Evolutionary conservation across 2,888 invertebrate genomes (phyloP), one percentile per base, ranked within the genome.

Genomic region (Drosophila monieri): DNA sequence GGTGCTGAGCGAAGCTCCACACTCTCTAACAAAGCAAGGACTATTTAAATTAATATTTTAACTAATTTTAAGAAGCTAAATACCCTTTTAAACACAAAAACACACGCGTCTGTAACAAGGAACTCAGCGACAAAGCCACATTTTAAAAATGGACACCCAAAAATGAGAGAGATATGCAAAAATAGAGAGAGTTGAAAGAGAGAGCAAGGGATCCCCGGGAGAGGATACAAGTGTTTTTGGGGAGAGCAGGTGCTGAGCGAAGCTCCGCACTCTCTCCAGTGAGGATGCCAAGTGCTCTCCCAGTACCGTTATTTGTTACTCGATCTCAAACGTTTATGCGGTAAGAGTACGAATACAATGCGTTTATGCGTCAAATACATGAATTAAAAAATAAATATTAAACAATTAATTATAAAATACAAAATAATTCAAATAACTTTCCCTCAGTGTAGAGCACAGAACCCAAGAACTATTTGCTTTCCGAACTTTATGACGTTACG

Each of bases 401-500:
- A 39, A 12, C 1, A 39, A 39, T 5, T 37, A 30, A 12, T 12
- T 37, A 8, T 4, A 37, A 39, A 15, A 18, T 41, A n/a, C 1
- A 1, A n/a, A 35, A 35, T n/a, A 1, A 6, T 1, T 0, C 2
- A 6, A 14, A 6, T 2, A 14, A 14, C 9, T 44, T 60, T 44
- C 5, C 8, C 6, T 5, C 15, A 15, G 51, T 64, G 62, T n/a
- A 8, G 3, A 2, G 12, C 9, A 27, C 27, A n/a, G 6, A 9
- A 35, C 35, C 23, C n/a, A 15, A 44, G 23, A 15, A 30, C 49
- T 60, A 60, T 62, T 64, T 60, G 44, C 51, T 60, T 30, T 60
- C 27, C 30, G 6, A 61, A 79, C 77, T 81, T 81, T 81, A 81
- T 81, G 79, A 81, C 85, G 73, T 85, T 78, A 66, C 64, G 54